Evolutionary conservation across 2,888 invertebrate genomes (phyloP).

Genomic region (Orthosia gothica): DNA sequence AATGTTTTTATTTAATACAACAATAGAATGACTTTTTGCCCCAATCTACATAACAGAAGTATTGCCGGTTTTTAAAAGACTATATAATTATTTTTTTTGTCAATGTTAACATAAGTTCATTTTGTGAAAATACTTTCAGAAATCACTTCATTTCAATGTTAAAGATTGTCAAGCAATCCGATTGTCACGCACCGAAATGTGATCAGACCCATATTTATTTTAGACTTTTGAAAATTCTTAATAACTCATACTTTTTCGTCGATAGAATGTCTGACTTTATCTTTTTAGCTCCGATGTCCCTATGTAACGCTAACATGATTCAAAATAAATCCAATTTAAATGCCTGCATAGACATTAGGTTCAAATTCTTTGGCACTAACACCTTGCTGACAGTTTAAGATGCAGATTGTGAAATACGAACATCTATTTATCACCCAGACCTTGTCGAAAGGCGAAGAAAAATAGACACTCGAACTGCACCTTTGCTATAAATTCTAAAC

Average conservation of each 20-base stretch:
- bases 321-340: conserved; percentile 33
- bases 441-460: conserved; percentile 41
- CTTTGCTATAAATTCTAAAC: conserved; percentile 55
- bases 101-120: background rate
- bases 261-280: too few species aligned
- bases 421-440: conserved; percentile 40
- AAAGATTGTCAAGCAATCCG: too few species aligned
- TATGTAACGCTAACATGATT: background rate
- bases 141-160: too few species aligned
- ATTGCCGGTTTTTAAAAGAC: background rate
- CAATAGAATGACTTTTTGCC: background rate
- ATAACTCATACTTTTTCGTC: too few species aligned
- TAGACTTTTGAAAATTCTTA: too few species aligned
- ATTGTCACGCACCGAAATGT: too few species aligned
- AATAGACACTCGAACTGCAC: conserved; percentile 42
- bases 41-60: background rate
- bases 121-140: background rate
- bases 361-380: conserved; percentile 55
- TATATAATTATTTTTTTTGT: background rate
- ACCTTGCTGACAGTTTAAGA: conserved; percentile 38
- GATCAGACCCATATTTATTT: too few species aligned
- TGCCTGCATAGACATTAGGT: conserved; percentile 14
- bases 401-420: conserved; percentile 54
- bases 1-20: conserved; percentile 34
- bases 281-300: too few species aligned